Conservation (phyloP, 1,140 invertebrate genomes). For the Hetaerina americana region DNA sequence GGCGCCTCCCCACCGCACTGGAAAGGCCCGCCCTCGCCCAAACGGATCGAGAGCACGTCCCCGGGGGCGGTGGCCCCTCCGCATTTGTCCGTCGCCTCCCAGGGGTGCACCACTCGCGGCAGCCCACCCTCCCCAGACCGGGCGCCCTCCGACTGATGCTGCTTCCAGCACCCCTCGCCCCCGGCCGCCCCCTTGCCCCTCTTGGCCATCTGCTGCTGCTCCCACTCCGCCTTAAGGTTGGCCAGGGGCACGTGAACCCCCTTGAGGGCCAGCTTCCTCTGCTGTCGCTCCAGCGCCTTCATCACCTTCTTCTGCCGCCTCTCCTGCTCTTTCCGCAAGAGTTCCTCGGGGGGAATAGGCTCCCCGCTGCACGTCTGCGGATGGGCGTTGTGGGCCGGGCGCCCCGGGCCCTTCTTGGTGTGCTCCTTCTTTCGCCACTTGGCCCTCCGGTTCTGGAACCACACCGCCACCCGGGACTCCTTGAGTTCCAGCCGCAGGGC, state of each 20-base stretch:
- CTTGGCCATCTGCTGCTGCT: conserved; percentile 30
- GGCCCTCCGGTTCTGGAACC: conserved; percentile 37
- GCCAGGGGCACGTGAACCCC: conserved; percentile 78
- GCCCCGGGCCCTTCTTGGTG: conserved; percentile 34
- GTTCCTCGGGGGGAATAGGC: conserved; percentile 83
- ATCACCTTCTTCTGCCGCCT: conserved; percentile 34
- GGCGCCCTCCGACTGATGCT: neutral
- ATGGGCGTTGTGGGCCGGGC: conserved; percentile 28
- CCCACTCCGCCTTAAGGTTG: conserved; percentile 61
- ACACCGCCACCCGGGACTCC: conserved; percentile 86
- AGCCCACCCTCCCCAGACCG: too few species aligned
- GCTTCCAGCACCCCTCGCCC: neutral
- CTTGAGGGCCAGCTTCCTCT: conserved; percentile 76
- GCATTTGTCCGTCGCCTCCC: too few species aligned
- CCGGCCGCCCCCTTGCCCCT: neutral
- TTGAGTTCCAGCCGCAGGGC: conserved; percentile 91
- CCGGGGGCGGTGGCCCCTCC: too few species aligned
- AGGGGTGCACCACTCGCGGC: too few species aligned
- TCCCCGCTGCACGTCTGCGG: conserved; percentile 41
- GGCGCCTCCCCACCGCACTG: too few species aligned
- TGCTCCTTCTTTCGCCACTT: conserved; percentile 32
- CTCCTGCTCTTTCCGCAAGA: conserved; percentile 78
- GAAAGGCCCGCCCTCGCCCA: too few species aligned
- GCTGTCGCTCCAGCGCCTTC: conserved; percentile 85
- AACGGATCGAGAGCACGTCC: too few species aligned